Percentiles rank a stretch among this genome's conserved stretches.
These are phyloP conservation scores for Neostethus bicornis DNA, from an alignment of 2,797 vertebrate species.

Conservation along the genomic window DNA sequence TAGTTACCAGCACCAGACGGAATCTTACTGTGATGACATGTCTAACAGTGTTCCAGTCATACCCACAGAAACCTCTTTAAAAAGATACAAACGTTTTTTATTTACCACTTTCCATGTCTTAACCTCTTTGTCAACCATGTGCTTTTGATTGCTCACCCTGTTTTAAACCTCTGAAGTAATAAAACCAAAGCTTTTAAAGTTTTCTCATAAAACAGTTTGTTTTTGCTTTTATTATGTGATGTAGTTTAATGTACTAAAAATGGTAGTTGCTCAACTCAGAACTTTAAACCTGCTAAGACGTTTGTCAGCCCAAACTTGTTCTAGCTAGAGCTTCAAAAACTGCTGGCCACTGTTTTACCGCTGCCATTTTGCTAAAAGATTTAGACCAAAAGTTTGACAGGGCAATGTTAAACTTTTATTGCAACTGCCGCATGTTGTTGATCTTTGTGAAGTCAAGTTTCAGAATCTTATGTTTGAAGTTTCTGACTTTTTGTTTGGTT, in stretches of 20 bases:
- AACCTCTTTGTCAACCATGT: slow-evolving; percentile 8
- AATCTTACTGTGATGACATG: slow-evolving; percentile 22
- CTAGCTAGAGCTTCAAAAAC: too few species aligned
- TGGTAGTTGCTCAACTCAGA: background rate
- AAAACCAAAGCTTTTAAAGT: background rate
- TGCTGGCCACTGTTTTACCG: too few species aligned
- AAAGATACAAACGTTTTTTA: slow-evolving; percentile 39
- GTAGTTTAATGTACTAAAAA: background rate
- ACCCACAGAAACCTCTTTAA: slow-evolving; percentile 21
- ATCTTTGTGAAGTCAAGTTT: slow-evolving; percentile 1
- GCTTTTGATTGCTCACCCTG: slow-evolving; percentile 1
- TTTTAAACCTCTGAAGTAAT: background rate
- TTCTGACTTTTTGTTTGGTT: too few species aligned
- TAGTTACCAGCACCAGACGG: too few species aligned
- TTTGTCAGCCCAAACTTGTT: background rate
- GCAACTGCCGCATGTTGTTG: background rate
- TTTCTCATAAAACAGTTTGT: slow-evolving; percentile 12
- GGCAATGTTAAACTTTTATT: background rate
- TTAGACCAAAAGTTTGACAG: background rate
- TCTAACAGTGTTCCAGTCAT: slow-evolving; percentile 24
- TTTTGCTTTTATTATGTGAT: background rate
- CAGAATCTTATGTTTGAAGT: background rate
- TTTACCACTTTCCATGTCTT: background rate
- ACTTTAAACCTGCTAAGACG: background rate
- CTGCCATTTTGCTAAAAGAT: background rate